Evolutionary conservation across 2,797 vertebrate species (phyloP), one percentile per base, ranked within the genome.

Genomic region (Leptoclinus maculatus): DNA sequence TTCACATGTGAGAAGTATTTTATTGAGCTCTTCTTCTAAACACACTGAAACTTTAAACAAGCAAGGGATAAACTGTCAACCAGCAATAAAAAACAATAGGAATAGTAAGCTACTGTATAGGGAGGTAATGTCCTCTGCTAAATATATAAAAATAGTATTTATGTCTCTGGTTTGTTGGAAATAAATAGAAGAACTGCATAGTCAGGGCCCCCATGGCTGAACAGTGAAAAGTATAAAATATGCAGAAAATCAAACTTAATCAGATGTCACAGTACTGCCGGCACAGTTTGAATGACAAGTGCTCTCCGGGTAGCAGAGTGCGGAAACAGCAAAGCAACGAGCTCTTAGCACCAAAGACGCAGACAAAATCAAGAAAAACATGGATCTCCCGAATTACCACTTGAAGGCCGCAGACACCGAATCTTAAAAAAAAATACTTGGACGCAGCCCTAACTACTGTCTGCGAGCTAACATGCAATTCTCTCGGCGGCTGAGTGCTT

Each of bases 371-470:
- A 71, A 78, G 39, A 62, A 65, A 79, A 81, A 62, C 19, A 71
- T 9, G 3, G 53, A 77, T 79, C 54, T 78, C 58, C 68, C 9
- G 11, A 85, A 71, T 76, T 73, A 78, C 69, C 60, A 74, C 71
- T 75, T 57, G 16, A n/a, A 68, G 71, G 69, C 71, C 71, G 19
- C 76, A 84, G 71, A 84, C 66, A 82, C 17, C 4, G 9, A 82
- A 82, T 83, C 59, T 78, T 71, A 66, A 83, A 80, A 80, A 49
- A 25, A 36, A 62, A 67, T 12, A 51, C 51, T 75, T 76, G 69
- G 82, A 82, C 0, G 3, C n/a, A 23, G 47, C 17, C 68, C 54
- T 27, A 51, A 51, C 71, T 45, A 53, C 71, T 66, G 78, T 83
- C 66, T 86, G 54, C 10, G 5, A 54, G 17, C 5, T 21, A 78